Base-by-base conservation (phyloP, 2,797 vertebrate genomes). In the Gadopsis bispinosus region DNA sequence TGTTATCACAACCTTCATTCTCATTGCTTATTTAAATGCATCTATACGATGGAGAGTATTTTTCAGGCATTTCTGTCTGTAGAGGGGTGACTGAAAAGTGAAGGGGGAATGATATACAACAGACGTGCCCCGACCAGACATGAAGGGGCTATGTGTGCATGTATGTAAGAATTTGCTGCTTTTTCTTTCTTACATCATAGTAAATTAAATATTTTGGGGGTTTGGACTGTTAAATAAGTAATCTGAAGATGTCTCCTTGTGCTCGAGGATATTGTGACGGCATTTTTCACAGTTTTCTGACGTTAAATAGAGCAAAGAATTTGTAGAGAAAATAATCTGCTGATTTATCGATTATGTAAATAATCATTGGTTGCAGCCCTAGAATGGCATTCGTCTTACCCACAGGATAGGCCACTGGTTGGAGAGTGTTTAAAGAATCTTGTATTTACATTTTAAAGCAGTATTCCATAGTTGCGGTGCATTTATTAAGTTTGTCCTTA, bases 11-110 rank as follows among this genome's bases (percentile, higher is more conserved):
- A 19, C 47, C 20, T 22, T 22, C 12, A 65, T 17, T 66, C 53
- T 73, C 43, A 67, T 56, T 55, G 51, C 13, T 43, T 39, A 60
- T 79, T 75, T 55, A 60, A 60, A 26, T 14, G 26, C 11, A 33
- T 22, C 5, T 66, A 9, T n/a, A 51, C 10, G 22, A n/a, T 9
- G 20, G 0, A 39, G 37, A 31, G 16, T 48, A 7, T 65, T 26
- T 60, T 50, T 14, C 1, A 4, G 14, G 37, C n/a, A n/a, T 43
- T 72, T 55, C 50, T 53, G 12, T 5, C 10, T 12, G 26, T 69
- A 51, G 19, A 51, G 22, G 22, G 29, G 29, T n/a, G 9, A 61
- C 10, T 22, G 20, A n/a, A 62, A 47, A n/a, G 26, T 20, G 3
- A 26, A 29, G 5, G 8, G 20, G 19, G 20, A 33, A 33, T 33